phyloP scores from a whole-genome alignment of 2,113 vertebrate species.

The Brachypodius melanocephalos region DNA sequence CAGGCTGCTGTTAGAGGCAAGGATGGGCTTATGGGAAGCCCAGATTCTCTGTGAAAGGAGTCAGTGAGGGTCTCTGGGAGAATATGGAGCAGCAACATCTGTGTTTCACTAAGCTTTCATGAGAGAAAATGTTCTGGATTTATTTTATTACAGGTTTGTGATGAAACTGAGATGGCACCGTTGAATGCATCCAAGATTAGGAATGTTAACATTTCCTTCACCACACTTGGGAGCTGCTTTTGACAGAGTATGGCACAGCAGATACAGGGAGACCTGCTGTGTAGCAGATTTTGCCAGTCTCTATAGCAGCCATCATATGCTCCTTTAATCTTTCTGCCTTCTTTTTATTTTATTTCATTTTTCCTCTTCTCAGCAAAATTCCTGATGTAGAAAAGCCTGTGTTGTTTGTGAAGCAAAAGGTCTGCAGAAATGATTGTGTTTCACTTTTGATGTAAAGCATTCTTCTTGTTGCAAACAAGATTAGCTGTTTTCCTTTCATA shows the following conservation, averaged over 20 bases:
- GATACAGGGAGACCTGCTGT: conserved; percentile 8
- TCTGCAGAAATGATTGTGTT: conserved; percentile 21
- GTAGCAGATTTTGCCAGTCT: conserved; percentile 31
- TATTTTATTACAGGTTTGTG: conserved; percentile 20
- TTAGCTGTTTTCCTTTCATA: background rate
- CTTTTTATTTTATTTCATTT: background rate
- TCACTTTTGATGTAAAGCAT: conserved; percentile 7
- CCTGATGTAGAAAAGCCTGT: background rate
- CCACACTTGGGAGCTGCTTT: conserved; percentile 7
- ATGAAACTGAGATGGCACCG: conserved; percentile 34
- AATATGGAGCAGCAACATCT: conserved; percentile 27
- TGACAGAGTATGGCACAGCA: conserved; percentile 17
- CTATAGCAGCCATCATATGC: background rate
- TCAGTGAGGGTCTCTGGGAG: background rate
- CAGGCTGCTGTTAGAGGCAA: background rate
- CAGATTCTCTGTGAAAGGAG: background rate
- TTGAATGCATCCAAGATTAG: conserved; percentile 40
- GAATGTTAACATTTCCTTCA: conserved; percentile 31
- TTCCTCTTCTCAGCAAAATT: background rate
- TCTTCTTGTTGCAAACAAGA: conserved; percentile 17
- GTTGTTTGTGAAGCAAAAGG: conserved; percentile 31
- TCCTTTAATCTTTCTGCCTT: conserved; percentile 13
- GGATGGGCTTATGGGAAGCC: background rate
- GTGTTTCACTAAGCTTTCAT: conserved; percentile 16
- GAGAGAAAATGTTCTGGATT: background rate